Evolutionary conservation across 2,113 vertebrate genomes (phyloP), one percentile per base, ranked within the genome.

Genomic region (Baryphthengus martii): DNA sequence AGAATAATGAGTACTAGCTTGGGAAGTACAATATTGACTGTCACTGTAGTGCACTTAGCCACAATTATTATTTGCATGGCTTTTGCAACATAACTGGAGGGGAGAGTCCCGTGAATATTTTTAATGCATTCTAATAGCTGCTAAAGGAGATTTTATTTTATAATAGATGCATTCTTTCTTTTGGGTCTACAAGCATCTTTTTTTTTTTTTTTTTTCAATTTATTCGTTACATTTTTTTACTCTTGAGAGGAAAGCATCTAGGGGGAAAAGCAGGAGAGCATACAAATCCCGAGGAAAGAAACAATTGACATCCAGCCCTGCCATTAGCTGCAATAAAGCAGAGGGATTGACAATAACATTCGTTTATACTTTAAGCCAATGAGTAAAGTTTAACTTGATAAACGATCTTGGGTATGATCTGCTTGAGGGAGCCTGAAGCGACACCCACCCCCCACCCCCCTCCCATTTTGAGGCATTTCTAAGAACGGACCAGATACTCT

Each of bases 11-110:
- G 91, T 96, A 88, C 95, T 95, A 97, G 98, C 96, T 97, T 97
- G 97, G 94, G 93, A 98, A 98, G 97, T 96, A 98, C 97, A 97
- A 98, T 98, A 98, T 98, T 97, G 97, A 98, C 97, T 97, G 97
- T 97, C 97, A 93, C 42, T 88, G 96, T 95, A 92, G 96, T 95
- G 96, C 96, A 97, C 97, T 98, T 97, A 97, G 96, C 96, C 97
- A 96, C 97, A 97, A 97, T 98, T 96, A 98, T 97, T 97, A 97
- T 97, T 98, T 97, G 96, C 96, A 96, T 89, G 98, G 91, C 94
- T 98, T 97, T 97, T 96, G 97, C 97, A 96, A 96, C 91, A 73
- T 97, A 89, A 96, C 98, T 97, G 78, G 97, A 96, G 97, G 98
- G 97, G 88, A 97, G 89, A 97, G 79, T 92, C 97, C 96, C 94